Evolutionary conservation across 2,113 vertebrate species (phyloP).

Genomic region (Malurus alboscapulatus): DNA sequence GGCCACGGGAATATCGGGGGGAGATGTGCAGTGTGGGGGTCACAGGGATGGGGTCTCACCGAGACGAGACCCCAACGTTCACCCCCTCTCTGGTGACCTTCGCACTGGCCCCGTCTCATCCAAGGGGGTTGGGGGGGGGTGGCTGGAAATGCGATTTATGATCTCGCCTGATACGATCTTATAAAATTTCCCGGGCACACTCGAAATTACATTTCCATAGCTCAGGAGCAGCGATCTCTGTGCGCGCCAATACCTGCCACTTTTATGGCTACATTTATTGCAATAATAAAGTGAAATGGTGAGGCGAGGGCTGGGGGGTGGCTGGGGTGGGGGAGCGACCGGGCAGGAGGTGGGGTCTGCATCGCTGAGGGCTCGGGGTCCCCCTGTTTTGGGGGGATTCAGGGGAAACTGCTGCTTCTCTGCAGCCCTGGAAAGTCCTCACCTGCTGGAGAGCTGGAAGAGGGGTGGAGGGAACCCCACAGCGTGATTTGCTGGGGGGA

Average conservation of each 20-base stretch:
- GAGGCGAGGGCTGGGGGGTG: background rate
- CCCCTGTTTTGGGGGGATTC: background rate
- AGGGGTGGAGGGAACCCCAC: too few relatives aligned
- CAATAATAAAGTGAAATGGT: constrained; percentile 64
- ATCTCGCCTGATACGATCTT: constrained; percentile 68
- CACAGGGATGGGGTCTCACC: background rate
- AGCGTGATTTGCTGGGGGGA: background rate
- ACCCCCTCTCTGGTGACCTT: background rate
- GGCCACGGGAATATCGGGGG: background rate
- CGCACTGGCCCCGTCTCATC: background rate
- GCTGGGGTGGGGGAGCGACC: background rate
- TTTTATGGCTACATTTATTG: constrained; percentile 71
- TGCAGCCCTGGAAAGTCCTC: background rate
- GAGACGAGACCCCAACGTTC: background rate
- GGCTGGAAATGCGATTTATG: constrained; percentile 61
- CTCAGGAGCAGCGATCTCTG: constrained; percentile 48
- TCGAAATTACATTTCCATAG: constrained; percentile 75
- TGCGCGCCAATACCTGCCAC: constrained; percentile 44
- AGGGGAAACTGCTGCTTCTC: background rate
- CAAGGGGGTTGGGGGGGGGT: background rate
- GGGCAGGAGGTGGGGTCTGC: background rate
- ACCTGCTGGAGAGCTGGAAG: background rate
- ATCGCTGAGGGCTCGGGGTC: background rate
- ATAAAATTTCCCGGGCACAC: constrained; percentile 70
- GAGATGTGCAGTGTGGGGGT: background rate